These are phyloP conservation scores for Xiphophorus hellerii DNA, from an alignment of 2,113 vertebrate species.

Conservation along the genomic window DNA sequence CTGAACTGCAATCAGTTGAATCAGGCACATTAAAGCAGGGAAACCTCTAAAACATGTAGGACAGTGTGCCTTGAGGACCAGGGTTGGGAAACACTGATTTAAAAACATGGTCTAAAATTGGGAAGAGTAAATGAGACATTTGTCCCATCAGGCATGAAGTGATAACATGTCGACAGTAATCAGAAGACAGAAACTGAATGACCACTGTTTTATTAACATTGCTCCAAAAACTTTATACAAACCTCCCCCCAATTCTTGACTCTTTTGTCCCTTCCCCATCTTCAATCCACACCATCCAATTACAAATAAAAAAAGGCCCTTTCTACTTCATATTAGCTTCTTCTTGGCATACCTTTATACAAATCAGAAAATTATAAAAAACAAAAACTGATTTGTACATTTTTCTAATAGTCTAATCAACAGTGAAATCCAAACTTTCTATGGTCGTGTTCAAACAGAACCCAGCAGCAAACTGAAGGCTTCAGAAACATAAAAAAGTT, in stretches of 20 bases:
- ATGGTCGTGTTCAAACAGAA: neutral
- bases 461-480: neutral
- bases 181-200: neutral
- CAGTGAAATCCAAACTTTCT: neutral
- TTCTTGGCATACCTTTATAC: constrained; percentile 6
- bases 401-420: neutral
- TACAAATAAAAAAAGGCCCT: neutral
- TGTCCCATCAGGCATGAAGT: neutral
- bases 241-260: neutral
- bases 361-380: constrained; percentile 10
- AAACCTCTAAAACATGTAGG: no score
- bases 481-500: neutral
- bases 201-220: neutral
- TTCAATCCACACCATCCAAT: neutral
- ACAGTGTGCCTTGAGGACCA: no score
- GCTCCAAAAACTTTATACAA: neutral
- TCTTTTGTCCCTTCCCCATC: neutral
- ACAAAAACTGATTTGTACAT: neutral
- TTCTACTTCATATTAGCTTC: neutral
- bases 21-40: no score
- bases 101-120: no score
- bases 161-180: neutral
- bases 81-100: no score
- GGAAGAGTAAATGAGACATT: no score
- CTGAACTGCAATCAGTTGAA: no score